Conservation (phyloP, 2,797 vertebrate species). For the Leptodactylus fallax region DNA sequence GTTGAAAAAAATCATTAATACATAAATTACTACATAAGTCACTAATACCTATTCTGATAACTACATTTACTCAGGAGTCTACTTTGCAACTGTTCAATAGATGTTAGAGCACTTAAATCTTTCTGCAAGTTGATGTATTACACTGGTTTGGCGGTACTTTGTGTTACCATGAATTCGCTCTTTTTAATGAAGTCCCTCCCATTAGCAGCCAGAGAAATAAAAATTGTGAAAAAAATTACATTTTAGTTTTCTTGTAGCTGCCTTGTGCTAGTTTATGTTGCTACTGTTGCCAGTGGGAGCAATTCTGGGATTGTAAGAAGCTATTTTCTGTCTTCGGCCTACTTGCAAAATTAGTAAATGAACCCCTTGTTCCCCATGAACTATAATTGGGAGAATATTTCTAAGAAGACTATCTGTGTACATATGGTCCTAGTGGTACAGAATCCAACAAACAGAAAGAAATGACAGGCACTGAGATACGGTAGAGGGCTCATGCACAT, state of each 20-base stretch:
- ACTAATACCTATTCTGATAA: too few species aligned
- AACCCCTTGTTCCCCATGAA: too few species aligned
- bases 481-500: neutral
- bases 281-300: too few species aligned
- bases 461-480: neutral
- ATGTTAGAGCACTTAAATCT: neutral
- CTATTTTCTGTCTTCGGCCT: too few species aligned
- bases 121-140: neutral
- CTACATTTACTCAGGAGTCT: neutral
- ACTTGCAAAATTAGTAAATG: too few species aligned
- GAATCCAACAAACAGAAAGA: too few species aligned
- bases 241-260: neutral
- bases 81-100: neutral
- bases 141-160: neutral
- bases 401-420: too few species aligned
- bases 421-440: too few species aligned
- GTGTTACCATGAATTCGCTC: neutral
- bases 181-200: neutral
- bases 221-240: neutral
- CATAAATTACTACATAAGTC: too few species aligned
- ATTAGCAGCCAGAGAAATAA: too few species aligned
- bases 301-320: neutral
- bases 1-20: too few species aligned
- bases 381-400: too few species aligned
- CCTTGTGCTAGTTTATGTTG: neutral